phyloP scores from a whole-genome alignment of 2,888 invertebrate species.

The Machimus atricapillus region DNA sequence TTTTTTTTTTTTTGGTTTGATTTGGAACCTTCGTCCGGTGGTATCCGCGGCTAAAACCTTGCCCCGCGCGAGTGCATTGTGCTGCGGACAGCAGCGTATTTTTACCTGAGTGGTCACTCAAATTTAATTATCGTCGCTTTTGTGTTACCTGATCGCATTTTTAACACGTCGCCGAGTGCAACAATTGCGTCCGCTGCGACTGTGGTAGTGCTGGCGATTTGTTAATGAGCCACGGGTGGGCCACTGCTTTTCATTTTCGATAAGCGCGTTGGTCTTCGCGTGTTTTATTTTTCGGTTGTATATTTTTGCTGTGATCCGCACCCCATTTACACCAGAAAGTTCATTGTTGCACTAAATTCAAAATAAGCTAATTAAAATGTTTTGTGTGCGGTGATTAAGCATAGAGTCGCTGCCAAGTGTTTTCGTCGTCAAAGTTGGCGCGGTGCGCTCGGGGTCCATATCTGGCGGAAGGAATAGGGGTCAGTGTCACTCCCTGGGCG shows the following conservation, averaged over 20 bases:
- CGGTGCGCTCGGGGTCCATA: background rate
- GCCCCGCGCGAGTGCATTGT: background rate
- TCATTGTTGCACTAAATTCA: background rate
- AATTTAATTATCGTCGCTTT: background rate
- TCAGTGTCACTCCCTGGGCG: background rate
- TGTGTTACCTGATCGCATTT: background rate
- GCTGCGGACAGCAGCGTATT: background rate
- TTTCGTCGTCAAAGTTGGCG: background rate
- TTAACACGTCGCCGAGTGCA: background rate
- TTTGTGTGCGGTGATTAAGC: background rate
- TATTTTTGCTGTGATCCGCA: background rate
- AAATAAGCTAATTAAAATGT: background rate
- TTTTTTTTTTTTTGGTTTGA: background rate
- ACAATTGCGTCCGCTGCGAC: background rate
- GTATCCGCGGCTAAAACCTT: background rate
- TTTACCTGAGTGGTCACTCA: background rate
- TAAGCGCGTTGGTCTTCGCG: background rate
- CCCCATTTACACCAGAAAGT: background rate
- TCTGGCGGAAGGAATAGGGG: slow-evolving; percentile 4
- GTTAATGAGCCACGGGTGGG: background rate
- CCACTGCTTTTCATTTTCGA: background rate
- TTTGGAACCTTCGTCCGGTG: background rate
- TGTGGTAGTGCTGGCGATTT: background rate
- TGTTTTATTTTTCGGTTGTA: background rate
- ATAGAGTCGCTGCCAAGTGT: background rate